Conservation (phyloP, 2,797 vertebrate species). For the Coranthus polyacanthus region DNA sequence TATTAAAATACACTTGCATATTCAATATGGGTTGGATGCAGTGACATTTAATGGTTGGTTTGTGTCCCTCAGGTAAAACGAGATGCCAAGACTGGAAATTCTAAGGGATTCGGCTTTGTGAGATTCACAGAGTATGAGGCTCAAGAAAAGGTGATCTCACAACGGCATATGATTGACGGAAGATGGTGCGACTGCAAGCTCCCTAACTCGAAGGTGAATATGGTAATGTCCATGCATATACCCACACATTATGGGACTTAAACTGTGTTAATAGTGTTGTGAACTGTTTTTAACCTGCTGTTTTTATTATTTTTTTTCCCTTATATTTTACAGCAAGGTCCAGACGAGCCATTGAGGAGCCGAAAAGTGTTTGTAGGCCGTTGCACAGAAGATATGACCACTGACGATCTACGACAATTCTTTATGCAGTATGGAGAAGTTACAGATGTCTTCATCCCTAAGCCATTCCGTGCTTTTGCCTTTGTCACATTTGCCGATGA, state of each 20-base stretch:
- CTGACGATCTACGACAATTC: conserved; percentile 95
- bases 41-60: not conserved
- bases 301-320: not conserved
- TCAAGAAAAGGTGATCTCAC: conserved; percentile 97
- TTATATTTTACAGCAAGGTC: conserved; percentile 84
- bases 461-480: conserved; percentile 97
- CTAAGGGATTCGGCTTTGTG: conserved; percentile 98
- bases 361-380: conserved; percentile 98
- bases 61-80: conserved; percentile 91
- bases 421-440: conserved; percentile 98
- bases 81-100: conserved; percentile 96
- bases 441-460: conserved; percentile 98
- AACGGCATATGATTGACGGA: conserved; percentile 98
- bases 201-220: conserved; percentile 91
- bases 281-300: not conserved
- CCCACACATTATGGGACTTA: conserved; percentile 13
- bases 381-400: conserved; percentile 98
- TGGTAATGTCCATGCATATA: conserved; percentile 67
- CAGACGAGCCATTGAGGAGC: conserved; percentile 95
- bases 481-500: conserved; percentile 99
- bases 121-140: conserved; percentile 97
- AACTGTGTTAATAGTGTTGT: not conserved
- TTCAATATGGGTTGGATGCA: not conserved
- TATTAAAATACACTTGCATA: not conserved
- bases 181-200: conserved; percentile 99